phyloP scores from a whole-genome alignment of 1,140 invertebrate species.

The Helicoverpa armigera region DNA sequence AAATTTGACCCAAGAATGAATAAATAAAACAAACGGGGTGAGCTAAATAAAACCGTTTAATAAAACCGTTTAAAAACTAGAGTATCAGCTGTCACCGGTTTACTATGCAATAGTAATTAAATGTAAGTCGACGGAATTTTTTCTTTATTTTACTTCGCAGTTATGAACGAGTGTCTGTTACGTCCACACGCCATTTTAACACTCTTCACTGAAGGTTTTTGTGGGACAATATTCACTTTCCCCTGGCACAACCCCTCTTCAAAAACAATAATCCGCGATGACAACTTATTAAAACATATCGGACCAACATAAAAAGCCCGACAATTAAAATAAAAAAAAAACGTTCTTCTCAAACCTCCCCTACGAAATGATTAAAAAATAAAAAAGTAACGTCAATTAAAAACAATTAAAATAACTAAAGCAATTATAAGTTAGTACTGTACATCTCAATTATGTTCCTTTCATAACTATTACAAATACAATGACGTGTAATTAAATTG shows the following conservation, averaged over 20 bases:
- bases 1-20: too few relatives aligned
- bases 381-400: slow-evolving; percentile 54
- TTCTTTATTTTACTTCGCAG: neutral
- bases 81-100: neutral
- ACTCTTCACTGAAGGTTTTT: too few relatives aligned
- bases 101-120: neutral
- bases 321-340: slow-evolving; percentile 5
- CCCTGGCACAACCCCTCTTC: neutral
- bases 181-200: too few relatives aligned
- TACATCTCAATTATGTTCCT: slow-evolving; percentile 62
- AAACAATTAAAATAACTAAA: slow-evolving; percentile 59
- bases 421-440: slow-evolving; percentile 54
- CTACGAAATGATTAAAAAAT: slow-evolving; percentile 19
- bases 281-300: neutral
- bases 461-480: slow-evolving; percentile 32
- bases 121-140: neutral
- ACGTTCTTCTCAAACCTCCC: neutral
- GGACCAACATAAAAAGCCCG: neutral
- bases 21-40: too few relatives aligned
- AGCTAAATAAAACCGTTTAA: too few relatives aligned
- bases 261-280: neutral
- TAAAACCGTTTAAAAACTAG: too few relatives aligned
- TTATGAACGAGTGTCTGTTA: too few relatives aligned
- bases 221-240: too few relatives aligned
- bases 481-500: slow-evolving; percentile 33